A percentile compares a stretch with the other conserved stretches of the same genome.
Evolutionary conservation across 2,888 invertebrate species (phyloP).

Genomic region (Craniophora ligustri): DNA sequence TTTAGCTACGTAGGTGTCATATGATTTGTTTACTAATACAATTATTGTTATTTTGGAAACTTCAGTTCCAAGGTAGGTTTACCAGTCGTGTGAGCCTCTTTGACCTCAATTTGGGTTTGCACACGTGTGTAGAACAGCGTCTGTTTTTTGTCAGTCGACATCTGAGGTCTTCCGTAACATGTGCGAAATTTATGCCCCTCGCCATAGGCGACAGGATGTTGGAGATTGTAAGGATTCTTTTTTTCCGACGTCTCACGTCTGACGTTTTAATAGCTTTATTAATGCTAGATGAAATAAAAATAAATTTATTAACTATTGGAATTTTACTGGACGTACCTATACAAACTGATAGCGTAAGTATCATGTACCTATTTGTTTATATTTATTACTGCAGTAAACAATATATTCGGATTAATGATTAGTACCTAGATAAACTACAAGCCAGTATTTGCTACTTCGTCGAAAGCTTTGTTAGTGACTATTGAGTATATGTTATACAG

Average conservation of each 20-base stretch:
- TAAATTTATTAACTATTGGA: constrained; percentile 14
- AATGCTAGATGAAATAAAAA: constrained; percentile 18
- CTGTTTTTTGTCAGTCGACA: constrained; percentile 84
- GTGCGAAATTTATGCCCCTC: constrained; percentile 75
- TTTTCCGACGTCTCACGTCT: constrained; percentile 39
- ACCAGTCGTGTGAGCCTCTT: constrained; percentile 61
- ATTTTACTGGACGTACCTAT: neutral
- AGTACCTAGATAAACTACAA: constrained; percentile 75
- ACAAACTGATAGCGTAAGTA: constrained; percentile 7
- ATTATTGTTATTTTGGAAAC: constrained; percentile 53
- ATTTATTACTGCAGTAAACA: constrained; percentile 43
- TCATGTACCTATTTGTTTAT: constrained; percentile 31
- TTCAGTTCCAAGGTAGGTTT: constrained; percentile 54
- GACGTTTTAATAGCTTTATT: constrained; percentile 40
- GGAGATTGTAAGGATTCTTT: constrained; percentile 69
- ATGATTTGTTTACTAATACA: constrained; percentile 60
- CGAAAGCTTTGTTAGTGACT: constrained; percentile 82
- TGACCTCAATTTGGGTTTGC: constrained; percentile 70
- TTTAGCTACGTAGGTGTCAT: constrained; percentile 63
- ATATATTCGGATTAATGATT: constrained; percentile 70
- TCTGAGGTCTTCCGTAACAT: constrained; percentile 79
- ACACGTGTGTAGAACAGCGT: constrained; percentile 74
- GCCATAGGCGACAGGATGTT: constrained; percentile 70
- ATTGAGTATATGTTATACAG: constrained; percentile 69
- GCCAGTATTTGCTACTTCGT: constrained; percentile 66